Percentiles rank a stretch among this genome's conserved stretches.
Evolutionary conservation across 2,797 vertebrate species (phyloP).

Genomic region (Tauraco hartlaubi): DNA sequence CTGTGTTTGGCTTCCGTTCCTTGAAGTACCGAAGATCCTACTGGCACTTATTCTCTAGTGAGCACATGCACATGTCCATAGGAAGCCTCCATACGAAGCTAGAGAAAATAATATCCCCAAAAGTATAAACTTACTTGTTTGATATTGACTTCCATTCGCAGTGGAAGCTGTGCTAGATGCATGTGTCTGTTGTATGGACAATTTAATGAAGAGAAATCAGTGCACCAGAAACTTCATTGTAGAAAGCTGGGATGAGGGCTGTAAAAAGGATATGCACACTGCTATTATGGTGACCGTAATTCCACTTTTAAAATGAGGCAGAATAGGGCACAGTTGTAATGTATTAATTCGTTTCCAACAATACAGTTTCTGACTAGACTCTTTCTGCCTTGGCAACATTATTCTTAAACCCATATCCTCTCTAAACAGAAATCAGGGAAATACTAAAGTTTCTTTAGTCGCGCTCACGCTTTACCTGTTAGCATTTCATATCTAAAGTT

Average conservation of each 20-base stretch:
- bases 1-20: neutral
- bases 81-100: neutral
- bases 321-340: neutral
- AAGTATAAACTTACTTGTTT: neutral
- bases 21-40: neutral
- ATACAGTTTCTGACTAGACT: neutral
- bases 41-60: neutral
- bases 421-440: neutral
- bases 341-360: neutral
- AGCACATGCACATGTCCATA: neutral
- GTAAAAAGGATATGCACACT: neutral
- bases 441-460: neutral
- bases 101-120: neutral
- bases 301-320: neutral
- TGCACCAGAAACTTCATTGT: neutral
- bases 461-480: constrained; percentile 5
- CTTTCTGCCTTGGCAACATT: neutral
- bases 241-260: neutral
- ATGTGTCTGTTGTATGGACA: neutral
- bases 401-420: neutral
- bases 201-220: neutral
- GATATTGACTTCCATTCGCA: neutral
- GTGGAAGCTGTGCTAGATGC: neutral
- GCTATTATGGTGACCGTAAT: neutral
- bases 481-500: constrained; percentile 61